These are phyloP conservation scores for Aphelocoma californica DNA, from an alignment of 2,797 vertebrate species.

Conservation along the genomic window DNA sequence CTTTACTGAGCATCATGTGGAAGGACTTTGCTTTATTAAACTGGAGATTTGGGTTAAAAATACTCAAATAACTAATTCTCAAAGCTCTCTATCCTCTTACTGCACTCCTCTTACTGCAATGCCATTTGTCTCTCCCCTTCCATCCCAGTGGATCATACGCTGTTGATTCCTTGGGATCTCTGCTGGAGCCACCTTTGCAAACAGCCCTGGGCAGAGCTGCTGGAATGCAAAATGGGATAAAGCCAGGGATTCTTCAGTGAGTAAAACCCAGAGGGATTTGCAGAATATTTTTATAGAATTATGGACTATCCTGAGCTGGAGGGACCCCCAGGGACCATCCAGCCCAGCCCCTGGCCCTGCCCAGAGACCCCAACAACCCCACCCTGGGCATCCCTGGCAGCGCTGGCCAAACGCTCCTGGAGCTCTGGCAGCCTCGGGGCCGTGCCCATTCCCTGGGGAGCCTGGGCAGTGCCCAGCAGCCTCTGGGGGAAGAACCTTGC, in stretches of 20 bases:
- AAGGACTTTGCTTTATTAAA: conserved; percentile 63
- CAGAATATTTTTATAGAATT: not conserved
- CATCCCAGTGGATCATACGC: rapidly evolving
- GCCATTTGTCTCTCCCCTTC: not conserved
- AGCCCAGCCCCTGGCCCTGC: rapidly evolving
- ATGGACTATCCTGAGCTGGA: not conserved
- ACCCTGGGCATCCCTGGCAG: not conserved
- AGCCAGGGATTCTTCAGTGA: not conserved
- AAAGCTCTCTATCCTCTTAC: conserved; percentile 60
- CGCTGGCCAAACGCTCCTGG: not conserved
- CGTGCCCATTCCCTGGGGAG: not conserved
- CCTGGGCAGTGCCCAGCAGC: not conserved
- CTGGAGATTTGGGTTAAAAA: conserved; percentile 52
- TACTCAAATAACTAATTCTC: conserved; percentile 61
- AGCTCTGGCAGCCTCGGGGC: not conserved
- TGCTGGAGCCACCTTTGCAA: not conserved
- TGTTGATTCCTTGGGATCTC: not conserved
- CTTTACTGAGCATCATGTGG: not conserved
- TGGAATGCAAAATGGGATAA: not conserved
- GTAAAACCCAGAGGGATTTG: not conserved
- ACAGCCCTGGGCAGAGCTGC: not conserved
- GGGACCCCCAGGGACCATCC: rapidly evolving
- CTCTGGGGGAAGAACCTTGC: not conserved
- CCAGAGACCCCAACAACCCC: not conserved
- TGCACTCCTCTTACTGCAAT: conserved; percentile 20